Percentiles rank a stretch among this genome's conserved stretches.
phyloP scores from a whole-genome alignment of 2,113 vertebrate species.

The Sterrhoptilus dennistouni region DNA sequence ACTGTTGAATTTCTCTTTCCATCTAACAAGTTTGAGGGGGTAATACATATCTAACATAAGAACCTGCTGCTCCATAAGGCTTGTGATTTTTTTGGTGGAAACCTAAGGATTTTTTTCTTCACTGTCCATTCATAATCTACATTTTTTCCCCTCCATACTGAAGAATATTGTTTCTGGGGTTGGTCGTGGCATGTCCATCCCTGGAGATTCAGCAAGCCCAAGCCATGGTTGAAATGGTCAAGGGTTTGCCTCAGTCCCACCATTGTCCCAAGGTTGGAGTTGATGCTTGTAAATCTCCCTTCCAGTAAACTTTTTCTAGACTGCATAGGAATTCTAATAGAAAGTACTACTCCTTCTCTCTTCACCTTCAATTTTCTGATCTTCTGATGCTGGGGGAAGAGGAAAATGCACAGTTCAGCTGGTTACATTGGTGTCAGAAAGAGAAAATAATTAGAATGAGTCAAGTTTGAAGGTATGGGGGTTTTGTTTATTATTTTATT shows the following conservation, averaged over 20 bases:
- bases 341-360: neutral
- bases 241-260: neutral
- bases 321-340: neutral
- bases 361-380: neutral
- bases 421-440: neutral
- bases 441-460: neutral
- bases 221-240: neutral
- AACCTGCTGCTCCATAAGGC: neutral
- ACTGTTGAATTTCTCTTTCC: neutral
- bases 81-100: neutral
- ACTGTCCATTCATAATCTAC: neutral
- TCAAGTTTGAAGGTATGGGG: neutral
- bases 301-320: neutral
- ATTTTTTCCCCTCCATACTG: neutral
- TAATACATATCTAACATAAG: neutral
- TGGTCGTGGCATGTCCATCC: neutral
- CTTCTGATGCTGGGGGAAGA: neutral
- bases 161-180: neutral
- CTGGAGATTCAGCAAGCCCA: neutral
- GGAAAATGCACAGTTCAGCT: neutral
- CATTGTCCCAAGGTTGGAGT: neutral
- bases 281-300: neutral
- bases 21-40: neutral
- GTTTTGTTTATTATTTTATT: neutral
- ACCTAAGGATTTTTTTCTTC: neutral